These are phyloP conservation scores for Hyphantria cunea DNA, from an alignment of 1,140 invertebrate species.

Conservation along the genomic window DNA sequence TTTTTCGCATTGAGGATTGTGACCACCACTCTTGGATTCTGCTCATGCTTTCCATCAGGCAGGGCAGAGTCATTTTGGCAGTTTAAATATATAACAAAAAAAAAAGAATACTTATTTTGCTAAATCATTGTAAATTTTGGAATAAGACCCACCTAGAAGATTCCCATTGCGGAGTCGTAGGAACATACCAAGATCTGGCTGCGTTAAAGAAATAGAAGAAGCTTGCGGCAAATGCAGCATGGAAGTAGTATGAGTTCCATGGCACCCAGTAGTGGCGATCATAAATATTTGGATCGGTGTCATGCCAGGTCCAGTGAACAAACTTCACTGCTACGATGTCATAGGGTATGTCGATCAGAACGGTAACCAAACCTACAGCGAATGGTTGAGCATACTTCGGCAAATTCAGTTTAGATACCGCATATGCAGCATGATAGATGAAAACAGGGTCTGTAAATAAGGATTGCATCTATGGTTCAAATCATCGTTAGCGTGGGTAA, in stretches of 20 bases:
- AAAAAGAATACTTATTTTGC: too few species aligned
- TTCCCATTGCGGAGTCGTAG: slow-evolving; percentile 79
- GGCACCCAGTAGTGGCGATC: slow-evolving; percentile 91
- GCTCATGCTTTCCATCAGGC: too few species aligned
- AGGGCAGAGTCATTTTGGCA: too few species aligned
- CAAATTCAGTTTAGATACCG: slow-evolving; percentile 85
- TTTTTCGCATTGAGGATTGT: too few species aligned
- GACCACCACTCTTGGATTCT: too few species aligned
- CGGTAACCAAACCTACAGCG: slow-evolving; percentile 88
- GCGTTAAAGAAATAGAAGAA: slow-evolving; percentile 87
- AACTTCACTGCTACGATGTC: slow-evolving; percentile 91
- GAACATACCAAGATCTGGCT: slow-evolving; percentile 81
- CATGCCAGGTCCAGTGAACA: slow-evolving; percentile 93
- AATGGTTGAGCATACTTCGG: slow-evolving; percentile 87
- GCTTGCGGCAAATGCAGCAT: slow-evolving; percentile 87
- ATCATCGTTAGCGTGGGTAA: too few species aligned
- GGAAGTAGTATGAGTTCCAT: slow-evolving; percentile 92
- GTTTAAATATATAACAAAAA: too few species aligned
- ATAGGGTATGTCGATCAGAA: slow-evolving; percentile 90
- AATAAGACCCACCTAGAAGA: slow-evolving; percentile 67
- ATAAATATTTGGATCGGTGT: slow-evolving; percentile 91
- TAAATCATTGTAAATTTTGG: background rate
- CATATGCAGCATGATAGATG: slow-evolving; percentile 87
- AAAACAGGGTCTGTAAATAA: slow-evolving; percentile 88
- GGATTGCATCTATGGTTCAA: too few species aligned